Evolutionary conservation across 2,888 invertebrate genomes (phyloP).

Genomic region (Sabatieria punctata): DNA sequence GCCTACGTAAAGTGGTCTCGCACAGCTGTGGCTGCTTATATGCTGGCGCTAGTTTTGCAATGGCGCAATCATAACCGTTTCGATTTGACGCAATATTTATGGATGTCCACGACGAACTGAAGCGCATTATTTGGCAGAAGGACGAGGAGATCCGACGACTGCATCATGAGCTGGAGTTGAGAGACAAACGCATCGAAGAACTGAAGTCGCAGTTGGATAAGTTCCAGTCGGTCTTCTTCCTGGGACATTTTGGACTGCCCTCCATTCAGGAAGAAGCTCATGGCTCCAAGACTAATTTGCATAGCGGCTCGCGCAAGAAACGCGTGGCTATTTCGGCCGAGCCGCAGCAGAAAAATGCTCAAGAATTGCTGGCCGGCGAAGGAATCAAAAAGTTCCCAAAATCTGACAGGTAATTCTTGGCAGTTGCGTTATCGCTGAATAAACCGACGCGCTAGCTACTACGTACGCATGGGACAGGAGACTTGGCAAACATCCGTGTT

Average conservation of each 20-base stretch:
- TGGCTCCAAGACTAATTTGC: not conserved
- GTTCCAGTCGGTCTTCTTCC: constrained; percentile 11
- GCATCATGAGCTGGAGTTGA: constrained; percentile 1
- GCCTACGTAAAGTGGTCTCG: not conserved
- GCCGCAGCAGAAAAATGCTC: not conserved
- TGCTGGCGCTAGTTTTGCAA: no score
- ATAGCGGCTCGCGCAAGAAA: constrained; percentile 5
- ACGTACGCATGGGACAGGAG: no score
- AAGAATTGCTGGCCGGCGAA: not conserved
- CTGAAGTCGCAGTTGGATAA: constrained; percentile 12
- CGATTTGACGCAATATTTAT: no score
- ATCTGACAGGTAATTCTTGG: constrained; percentile 4
- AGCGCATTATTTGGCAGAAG: not conserved
- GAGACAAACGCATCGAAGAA: constrained; percentile 7
- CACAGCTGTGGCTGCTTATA: no score
- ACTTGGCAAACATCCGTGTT: no score
- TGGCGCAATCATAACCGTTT: no score
- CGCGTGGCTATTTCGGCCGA: constrained; percentile 10
- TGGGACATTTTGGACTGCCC: not conserved
- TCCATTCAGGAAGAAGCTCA: not conserved
- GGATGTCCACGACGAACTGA: no score
- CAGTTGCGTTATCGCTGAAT: no score
- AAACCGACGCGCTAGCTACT: no score
- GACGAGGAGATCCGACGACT: constrained; percentile 7
- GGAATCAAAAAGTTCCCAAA: constrained; percentile 2